These are phyloP conservation scores for Drosophila picticornis DNA, from an alignment of 2,888 invertebrate genomes.

Conservation along the genomic window DNA sequence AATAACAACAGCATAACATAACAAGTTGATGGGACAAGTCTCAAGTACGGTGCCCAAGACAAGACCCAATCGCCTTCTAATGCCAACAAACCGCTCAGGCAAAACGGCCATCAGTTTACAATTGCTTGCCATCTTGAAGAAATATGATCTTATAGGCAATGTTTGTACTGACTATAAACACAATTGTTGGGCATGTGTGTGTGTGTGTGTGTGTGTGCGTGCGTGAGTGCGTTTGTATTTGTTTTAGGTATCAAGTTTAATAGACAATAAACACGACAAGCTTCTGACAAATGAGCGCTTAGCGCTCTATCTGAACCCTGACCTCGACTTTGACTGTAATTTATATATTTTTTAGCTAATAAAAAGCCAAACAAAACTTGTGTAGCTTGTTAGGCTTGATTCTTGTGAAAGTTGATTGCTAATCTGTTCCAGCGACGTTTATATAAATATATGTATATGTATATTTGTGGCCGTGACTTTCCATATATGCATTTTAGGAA, in stretches of 20 bases:
- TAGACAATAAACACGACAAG: slow-evolving; percentile 58
- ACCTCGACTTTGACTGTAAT: slow-evolving; percentile 59
- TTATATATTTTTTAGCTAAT: slow-evolving; percentile 17
- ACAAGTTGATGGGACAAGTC: slow-evolving; percentile 26
- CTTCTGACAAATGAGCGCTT: slow-evolving; percentile 39
- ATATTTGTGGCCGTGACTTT: slow-evolving; percentile 18
- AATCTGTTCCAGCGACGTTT: neutral
- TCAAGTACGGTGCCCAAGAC: slow-evolving; percentile 32
- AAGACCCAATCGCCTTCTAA: slow-evolving; percentile 54
- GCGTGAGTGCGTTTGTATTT: slow-evolving; percentile 23
- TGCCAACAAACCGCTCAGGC: slow-evolving; percentile 68
- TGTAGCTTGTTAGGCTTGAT: slow-evolving; percentile 53
- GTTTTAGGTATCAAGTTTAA: slow-evolving; percentile 69
- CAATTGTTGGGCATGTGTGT: slow-evolving; percentile 1
- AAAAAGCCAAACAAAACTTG: slow-evolving; percentile 45
- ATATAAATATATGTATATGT: neutral
- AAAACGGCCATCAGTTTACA: slow-evolving; percentile 71
- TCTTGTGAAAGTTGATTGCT: slow-evolving; percentile 61
- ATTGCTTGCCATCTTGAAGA: slow-evolving; percentile 59
- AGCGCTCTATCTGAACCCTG: slow-evolving; percentile 58
- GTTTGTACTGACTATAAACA: slow-evolving; percentile 40
- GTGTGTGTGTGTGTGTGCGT: slow-evolving; percentile 15
- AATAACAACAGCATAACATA: slow-evolving; percentile 1
- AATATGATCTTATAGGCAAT: slow-evolving; percentile 74
- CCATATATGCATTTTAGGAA: slow-evolving; percentile 29